Percentiles rank a stretch among this genome's conserved stretches.
Evolutionary conservation across 2,113 vertebrate species (phyloP).

Genomic region (Leucosticte australis): DNA sequence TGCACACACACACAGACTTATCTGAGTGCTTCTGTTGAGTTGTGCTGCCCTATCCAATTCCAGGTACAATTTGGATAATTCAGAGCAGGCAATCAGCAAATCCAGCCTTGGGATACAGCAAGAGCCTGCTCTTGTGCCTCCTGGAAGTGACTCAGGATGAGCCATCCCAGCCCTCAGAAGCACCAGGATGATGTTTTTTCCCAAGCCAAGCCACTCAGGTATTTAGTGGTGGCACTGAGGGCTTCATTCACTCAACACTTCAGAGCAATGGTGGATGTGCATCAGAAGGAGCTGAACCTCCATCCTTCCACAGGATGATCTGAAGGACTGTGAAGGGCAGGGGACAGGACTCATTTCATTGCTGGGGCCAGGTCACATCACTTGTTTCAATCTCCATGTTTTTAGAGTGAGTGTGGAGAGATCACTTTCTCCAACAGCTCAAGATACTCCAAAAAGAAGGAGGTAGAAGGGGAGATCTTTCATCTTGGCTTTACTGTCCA

Average conservation of each 20-base stretch:
- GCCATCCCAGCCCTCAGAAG: neutral
- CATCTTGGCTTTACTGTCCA: neutral
- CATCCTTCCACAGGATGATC: neutral
- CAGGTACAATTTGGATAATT: neutral
- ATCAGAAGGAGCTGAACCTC: neutral
- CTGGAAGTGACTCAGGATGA: neutral
- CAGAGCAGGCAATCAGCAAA: neutral
- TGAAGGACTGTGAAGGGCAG: neutral
- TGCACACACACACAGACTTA: neutral
- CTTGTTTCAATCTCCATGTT: neutral
- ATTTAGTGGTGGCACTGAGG: neutral
- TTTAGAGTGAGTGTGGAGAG: neutral
- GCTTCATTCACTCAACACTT: neutral
- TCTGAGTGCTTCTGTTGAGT: neutral
- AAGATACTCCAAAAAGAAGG: neutral
- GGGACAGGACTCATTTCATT: neutral
- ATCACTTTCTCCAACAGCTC: neutral
- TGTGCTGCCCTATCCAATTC: neutral
- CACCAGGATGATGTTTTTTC: neutral
- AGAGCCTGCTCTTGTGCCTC: neutral
- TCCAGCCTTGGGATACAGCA: neutral
- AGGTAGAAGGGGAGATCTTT: neutral
- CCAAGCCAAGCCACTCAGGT: neutral
- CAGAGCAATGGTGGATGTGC: neutral
- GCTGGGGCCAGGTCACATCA: neutral